Evolutionary conservation across 2,113 vertebrate genomes (phyloP), one percentile per base, ranked within the genome.

Genomic region (zebrafish (Danio rerio)): DNA sequence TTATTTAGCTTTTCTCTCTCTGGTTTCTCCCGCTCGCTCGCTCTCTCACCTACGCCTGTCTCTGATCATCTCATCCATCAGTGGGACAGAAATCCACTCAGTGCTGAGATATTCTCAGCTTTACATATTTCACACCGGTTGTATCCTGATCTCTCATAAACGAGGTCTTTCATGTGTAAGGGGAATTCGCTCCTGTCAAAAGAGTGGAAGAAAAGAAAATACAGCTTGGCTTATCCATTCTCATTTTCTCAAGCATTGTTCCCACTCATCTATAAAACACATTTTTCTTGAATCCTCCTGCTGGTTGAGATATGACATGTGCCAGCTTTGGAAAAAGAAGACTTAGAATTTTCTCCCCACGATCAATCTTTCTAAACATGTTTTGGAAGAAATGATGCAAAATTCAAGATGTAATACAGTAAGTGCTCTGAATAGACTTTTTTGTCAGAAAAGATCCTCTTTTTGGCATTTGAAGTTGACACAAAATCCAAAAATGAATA

Each of bases 61-160:
- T 69, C 87, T 87, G 88, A 88, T 91, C 86, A 88, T 90, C 87
- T 89, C 81, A 85, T 89, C 87, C 79, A 84, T 87, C 85, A 70
- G 62, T 56, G 15, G 80, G 79, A 68, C 79, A 81, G 52, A 81
- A 81, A 81, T 72, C 68, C 45, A 72, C 43, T 72, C 79, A 71
- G 53, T 5, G 43, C 43, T 50, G 75, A 77, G 75, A 56, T 49
- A 63, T 77, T 63, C 75, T 31, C 42, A 61, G 53, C 69, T 81
- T 50, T 61, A 72, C 66, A 59, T 72, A 58, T 82, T 75, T 63
- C 61, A 31, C 81, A 40, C 49, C 16, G 43, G 43, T 82, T 76
- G 56, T 65, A 76, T 65, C 72, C 50, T 68, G 62, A 82, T 82
- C 72, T 65, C 53, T 56, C 40, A 47, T 82, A 82, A 76, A 58